Base-by-base conservation (phyloP, 2,888 invertebrate species). In the Chloroclystis v-ata region DNA sequence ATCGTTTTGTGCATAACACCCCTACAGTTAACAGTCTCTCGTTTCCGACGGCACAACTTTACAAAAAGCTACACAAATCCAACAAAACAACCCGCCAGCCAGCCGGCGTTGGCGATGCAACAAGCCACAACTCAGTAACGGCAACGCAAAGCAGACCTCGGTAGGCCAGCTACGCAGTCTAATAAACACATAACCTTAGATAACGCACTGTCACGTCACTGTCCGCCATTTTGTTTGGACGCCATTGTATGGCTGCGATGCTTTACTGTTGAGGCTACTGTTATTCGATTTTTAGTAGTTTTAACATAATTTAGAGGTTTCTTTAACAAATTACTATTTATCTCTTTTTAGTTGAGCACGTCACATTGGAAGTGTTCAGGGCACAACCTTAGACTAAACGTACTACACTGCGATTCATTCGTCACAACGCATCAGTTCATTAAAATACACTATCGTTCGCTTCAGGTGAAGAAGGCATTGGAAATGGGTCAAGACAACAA, bases 11-110 rank as follows among this genome's bases (percentile, higher is more conserved):
- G 77, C 76, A 63, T 61, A 47, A 56, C 66, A 69, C 70, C 65
- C 63, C 66, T 71, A 70, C 59, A 66, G 60, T 69, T 69, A 71
- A 74, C 75, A 78, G 77, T 78, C 78, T 78, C 71, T 71, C 63
- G 55, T 63, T 68, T 67, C 54, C 64, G 51, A 56, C 58, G 55
- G 59, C 61, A 58, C 56, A 57, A 65, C 65, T 52, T 62, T 63
- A 60, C 62, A 62, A 61, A 60, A 63, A 49, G 50, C 54, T 58
- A 54, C 55, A 60, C 52, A 52, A 47, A 57, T 58, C 56, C 45
- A 54, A 48, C 26, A 29, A 48, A 47, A 10, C 24, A 37, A 47
- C 16, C 41, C 46, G 6, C 14, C 29, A 11, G 20, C 12, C 41
- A 32, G 41, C 37, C 42, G 30, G n/a, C n/a, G n/a, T n/a, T n/a